Evolutionary conservation across 1,140 invertebrate species (phyloP).

Genomic region (Drosophila kepulauana): DNA sequence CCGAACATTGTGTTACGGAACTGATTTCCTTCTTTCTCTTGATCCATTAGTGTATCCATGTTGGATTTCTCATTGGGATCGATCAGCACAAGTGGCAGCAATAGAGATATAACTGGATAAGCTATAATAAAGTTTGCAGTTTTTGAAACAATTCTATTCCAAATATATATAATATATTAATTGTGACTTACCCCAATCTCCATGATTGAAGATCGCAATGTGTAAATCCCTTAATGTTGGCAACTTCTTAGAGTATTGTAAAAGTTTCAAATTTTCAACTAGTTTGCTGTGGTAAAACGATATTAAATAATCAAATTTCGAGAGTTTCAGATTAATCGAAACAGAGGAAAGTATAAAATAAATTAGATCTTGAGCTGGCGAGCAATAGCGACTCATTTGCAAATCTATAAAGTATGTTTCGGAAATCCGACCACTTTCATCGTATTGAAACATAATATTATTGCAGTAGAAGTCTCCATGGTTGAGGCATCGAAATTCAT

Average conservation of each 20-base stretch:
- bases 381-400: constrained; percentile 73
- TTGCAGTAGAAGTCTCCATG: constrained; percentile 87
- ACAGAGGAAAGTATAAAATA: constrained; percentile 71
- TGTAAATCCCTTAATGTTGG: constrained; percentile 59
- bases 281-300: constrained; percentile 67
- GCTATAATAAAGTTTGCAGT: constrained; percentile 23
- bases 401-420: constrained; percentile 70
- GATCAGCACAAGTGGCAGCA: constrained; percentile 60
- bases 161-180: neutral
- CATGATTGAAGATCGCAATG: constrained; percentile 44
- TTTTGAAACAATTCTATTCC: neutral
- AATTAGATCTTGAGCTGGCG: constrained; percentile 69
- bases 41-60: constrained; percentile 62
- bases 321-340: constrained; percentile 57
- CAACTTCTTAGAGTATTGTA: constrained; percentile 57
- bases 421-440: constrained; percentile 44
- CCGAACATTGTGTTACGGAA: constrained; percentile 54
- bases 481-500: constrained; percentile 87
- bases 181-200: constrained; percentile 64
- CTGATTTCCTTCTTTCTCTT: constrained; percentile 42
- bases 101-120: constrained; percentile 44
- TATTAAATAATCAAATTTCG: constrained; percentile 68
- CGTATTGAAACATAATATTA: constrained; percentile 85
- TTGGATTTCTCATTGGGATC: constrained; percentile 62
- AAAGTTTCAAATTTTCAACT: constrained; percentile 53